These are phyloP conservation scores for Glaucidium brasilianum DNA, from an alignment of 2,113 vertebrate genomes.

Conservation along the genomic window DNA sequence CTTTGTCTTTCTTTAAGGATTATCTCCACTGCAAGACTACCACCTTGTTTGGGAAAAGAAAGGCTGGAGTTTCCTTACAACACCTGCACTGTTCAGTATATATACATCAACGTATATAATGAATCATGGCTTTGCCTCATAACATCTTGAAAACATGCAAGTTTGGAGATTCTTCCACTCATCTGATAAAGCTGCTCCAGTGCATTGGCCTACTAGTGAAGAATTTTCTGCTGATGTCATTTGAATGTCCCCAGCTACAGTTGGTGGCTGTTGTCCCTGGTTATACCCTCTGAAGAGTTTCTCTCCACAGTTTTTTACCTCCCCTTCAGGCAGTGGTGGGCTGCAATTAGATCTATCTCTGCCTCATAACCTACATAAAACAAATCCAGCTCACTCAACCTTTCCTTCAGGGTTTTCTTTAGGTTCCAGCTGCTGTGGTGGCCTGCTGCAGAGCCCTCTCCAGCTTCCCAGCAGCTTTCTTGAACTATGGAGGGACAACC, in stretches of 20 bases:
- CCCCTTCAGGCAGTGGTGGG: background rate
- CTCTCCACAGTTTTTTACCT: background rate
- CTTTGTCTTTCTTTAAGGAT: background rate
- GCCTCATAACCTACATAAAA: background rate
- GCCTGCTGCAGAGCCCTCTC: background rate
- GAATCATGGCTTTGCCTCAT: background rate
- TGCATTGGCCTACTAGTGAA: background rate
- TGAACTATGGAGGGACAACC: background rate
- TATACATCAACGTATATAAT: background rate
- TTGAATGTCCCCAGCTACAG: background rate
- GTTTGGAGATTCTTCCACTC: background rate
- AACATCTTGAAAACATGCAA: background rate
- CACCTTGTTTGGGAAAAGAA: background rate
- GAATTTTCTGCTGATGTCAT: background rate
- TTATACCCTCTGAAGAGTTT: background rate
- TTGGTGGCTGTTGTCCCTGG: background rate
- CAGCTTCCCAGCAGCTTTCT: background rate
- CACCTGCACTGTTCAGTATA: background rate
- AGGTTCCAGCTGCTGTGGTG: background rate
- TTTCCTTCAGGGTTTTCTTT: background rate
- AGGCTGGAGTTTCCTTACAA: background rate
- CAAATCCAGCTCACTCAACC: background rate
- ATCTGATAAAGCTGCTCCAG: background rate
- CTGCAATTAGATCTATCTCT: background rate
- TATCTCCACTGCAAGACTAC: background rate